Conservation (phyloP, 2,113 vertebrate genomes). For the Calonectris borealis region DNA sequence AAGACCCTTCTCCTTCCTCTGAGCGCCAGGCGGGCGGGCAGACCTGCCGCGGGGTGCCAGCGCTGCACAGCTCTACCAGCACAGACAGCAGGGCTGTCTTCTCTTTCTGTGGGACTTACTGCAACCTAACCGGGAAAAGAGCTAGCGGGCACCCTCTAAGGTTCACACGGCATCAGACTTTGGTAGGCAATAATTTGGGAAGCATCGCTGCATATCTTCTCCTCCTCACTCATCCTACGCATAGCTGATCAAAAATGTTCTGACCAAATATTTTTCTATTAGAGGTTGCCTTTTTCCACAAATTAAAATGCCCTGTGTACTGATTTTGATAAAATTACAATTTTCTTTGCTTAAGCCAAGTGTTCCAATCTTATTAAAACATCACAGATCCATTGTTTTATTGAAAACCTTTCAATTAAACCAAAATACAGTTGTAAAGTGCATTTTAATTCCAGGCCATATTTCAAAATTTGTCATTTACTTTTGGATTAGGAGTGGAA, state of each 20-base stretch:
- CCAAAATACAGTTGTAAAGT: not conserved
- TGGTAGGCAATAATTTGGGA: not conserved
- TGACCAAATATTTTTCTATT: not conserved
- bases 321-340: not conserved
- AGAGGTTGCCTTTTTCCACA: not conserved
- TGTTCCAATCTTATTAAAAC: not conserved
- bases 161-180: not conserved
- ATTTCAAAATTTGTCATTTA: not conserved
- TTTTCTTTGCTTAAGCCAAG: not conserved
- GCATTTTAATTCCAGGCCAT: not conserved
- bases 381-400: not conserved
- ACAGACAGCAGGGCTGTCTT: not conserved
- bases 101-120: not conserved
- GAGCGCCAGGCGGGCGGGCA: not conserved
- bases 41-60: not conserved
- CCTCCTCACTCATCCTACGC: not conserved
- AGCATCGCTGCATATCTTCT: not conserved
- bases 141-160: fast-evolving
- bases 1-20: not conserved
- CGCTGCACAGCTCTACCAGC: not conserved
- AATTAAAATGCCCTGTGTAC: not conserved
- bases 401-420: not conserved
- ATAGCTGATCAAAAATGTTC: not conserved
- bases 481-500: not conserved
- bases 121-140: not conserved